phyloP scores from a whole-genome alignment of 1,140 invertebrate genomes.

The Papilio glaucus region DNA sequence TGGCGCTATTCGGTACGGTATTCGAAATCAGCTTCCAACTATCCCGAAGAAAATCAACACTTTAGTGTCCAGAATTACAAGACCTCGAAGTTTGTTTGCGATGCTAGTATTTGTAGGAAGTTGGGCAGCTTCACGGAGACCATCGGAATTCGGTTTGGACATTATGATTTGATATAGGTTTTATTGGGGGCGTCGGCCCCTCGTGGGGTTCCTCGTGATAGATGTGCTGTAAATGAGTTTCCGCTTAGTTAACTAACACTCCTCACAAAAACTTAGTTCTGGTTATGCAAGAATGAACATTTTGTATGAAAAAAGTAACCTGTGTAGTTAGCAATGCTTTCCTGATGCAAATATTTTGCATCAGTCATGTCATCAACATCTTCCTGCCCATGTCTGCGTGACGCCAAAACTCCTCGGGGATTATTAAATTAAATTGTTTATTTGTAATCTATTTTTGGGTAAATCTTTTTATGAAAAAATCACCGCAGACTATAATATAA shows the following conservation, averaged over 20 bases:
- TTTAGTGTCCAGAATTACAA: not conserved
- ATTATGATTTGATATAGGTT: slow-evolving; percentile 57
- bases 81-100: not conserved
- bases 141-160: slow-evolving; percentile 31
- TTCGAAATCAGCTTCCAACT: not conserved
- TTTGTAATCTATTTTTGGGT: too few species aligned
- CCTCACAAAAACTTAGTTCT: too few species aligned
- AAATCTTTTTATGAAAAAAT: too few species aligned
- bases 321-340: too few species aligned
- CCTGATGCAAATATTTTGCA: too few species aligned
- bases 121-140: not conserved
- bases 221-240: slow-evolving; percentile 63
- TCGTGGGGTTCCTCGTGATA: slow-evolving; percentile 50
- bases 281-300: too few species aligned
- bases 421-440: too few species aligned
- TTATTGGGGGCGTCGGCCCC: slow-evolving; percentile 54
- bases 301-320: too few species aligned
- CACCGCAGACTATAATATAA: too few species aligned
- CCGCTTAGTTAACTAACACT: slow-evolving; percentile 33
- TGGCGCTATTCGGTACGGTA: not conserved
- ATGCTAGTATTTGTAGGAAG: not conserved
- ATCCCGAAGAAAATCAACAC: slow-evolving; percentile 3
- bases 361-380: too few species aligned
- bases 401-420: too few species aligned
- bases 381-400: too few species aligned